These are phyloP conservation scores for Phrynocephalus vlangalii DNA, from an alignment of 2,797 vertebrate genomes.

Conservation along the genomic window DNA sequence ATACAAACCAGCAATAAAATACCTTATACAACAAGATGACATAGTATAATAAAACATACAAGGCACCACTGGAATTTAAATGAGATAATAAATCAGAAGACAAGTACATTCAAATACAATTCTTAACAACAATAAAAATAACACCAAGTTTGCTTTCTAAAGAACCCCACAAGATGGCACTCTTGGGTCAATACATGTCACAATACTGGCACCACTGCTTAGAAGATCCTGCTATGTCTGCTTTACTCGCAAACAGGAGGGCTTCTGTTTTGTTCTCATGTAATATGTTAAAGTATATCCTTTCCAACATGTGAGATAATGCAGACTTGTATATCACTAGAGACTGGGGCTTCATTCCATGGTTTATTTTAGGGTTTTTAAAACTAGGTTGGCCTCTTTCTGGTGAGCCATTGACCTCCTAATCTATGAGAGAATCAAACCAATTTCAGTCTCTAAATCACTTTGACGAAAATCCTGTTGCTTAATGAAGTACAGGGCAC, in stretches of 20 bases:
- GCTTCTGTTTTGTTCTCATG: neutral
- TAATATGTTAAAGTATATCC: too few relatives aligned
- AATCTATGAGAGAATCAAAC: too few relatives aligned
- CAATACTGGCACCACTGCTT: neutral
- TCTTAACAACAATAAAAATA: neutral
- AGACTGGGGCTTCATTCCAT: too few relatives aligned
- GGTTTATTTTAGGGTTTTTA: too few relatives aligned
- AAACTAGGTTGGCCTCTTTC: too few relatives aligned
- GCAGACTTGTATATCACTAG: too few relatives aligned
- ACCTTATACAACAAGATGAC: neutral
- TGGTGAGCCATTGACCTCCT: too few relatives aligned
- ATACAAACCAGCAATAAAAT: neutral
- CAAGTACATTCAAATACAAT: neutral
- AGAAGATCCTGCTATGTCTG: neutral
- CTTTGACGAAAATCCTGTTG: too few relatives aligned
- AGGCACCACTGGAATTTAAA: neutral
- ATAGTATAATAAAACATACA: slow-evolving; percentile 2
- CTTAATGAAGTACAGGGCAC: too few relatives aligned
- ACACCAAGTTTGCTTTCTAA: neutral
- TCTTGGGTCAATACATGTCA: neutral
- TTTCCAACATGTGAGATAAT: too few relatives aligned
- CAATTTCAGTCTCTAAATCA: too few relatives aligned
- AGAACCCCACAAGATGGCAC: neutral
- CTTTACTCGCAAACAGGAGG: neutral
- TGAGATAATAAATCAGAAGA: slow-evolving; percentile 1